Percentiles rank a stretch among this genome's conserved stretches.
These are phyloP conservation scores for Molanna angustata DNA, from an alignment of 2,888 invertebrate genomes.

Conservation along the genomic window DNA sequence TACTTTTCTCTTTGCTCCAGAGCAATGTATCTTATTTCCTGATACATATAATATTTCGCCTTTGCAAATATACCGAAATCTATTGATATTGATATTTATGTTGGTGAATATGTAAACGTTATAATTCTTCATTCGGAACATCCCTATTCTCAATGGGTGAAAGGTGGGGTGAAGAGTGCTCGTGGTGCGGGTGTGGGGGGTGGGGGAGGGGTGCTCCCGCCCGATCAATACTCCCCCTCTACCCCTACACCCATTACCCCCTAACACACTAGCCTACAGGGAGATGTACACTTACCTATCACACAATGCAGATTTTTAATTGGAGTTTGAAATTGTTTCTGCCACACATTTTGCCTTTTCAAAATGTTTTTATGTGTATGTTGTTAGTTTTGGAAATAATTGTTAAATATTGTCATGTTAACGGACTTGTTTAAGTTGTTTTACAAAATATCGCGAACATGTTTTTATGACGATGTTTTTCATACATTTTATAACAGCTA, in stretches of 20 bases:
- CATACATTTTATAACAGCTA: too few species aligned
- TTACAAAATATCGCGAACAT: too few species aligned
- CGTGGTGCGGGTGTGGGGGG: neutral
- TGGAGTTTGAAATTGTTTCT: neutral
- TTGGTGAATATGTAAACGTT: neutral
- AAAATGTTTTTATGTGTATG: too few species aligned
- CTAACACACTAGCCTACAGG: constrained; percentile 16
- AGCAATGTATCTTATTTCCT: too few species aligned
- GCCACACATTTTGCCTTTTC: too few species aligned
- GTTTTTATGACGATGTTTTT: too few species aligned
- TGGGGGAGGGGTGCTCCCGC: constrained; percentile 2
- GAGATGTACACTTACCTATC: constrained; percentile 7
- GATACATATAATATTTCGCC: too few species aligned
- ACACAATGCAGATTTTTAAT: neutral
- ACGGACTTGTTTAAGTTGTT: too few species aligned
- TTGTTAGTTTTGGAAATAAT: too few species aligned
- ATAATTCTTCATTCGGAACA: neutral
- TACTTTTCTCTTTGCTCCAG: too few species aligned
- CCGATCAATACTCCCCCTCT: constrained; percentile 15
- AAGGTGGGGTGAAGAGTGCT: neutral
- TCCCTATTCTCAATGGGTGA: neutral
- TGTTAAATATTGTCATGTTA: too few species aligned
- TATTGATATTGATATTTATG: neutral
- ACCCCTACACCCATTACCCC: neutral
- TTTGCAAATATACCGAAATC: neutral